Evolutionary conservation across 2,113 vertebrate species (phyloP).

Genomic region (Erinaceus europaeus): DNA sequence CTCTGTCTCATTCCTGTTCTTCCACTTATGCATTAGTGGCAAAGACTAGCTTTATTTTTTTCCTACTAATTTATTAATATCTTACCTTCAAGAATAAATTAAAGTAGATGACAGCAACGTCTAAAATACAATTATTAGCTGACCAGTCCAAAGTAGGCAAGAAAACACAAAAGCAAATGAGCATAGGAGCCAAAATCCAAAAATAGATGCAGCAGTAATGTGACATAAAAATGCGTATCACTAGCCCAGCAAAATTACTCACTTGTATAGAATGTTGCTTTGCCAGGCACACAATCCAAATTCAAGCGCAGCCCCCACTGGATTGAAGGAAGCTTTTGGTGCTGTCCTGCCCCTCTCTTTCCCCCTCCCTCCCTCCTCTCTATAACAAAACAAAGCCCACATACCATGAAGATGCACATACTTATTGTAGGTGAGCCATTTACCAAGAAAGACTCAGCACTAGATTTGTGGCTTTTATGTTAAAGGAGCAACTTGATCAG

Average conservation of each 20-base stretch:
- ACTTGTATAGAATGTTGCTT: too few species aligned
- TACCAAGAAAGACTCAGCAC: not conserved
- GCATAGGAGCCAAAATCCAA: not conserved
- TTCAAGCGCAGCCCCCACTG: too few species aligned
- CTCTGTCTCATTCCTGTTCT: not conserved
- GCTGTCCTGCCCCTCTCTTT: too few species aligned
- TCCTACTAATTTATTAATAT: not conserved
- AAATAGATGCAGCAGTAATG: not conserved
- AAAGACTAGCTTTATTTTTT: slow-evolving; percentile 22
- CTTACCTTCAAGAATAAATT: slow-evolving; percentile 9
- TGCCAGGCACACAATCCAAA: too few species aligned
- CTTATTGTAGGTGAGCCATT: not conserved
- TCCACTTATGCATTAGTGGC: not conserved
- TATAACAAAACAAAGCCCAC: too few species aligned
- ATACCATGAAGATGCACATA: not conserved
- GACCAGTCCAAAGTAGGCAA: not conserved
- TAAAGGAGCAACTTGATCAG: slow-evolving; percentile 27
- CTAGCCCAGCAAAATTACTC: too few species aligned
- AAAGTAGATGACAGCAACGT: not conserved
- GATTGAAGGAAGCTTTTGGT: too few species aligned
- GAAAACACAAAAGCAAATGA: not conserved
- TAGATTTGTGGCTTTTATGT: not conserved
- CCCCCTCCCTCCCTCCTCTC: too few species aligned
- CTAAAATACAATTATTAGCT: not conserved
- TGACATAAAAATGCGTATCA: not conserved